A percentile compares a stretch with the other conserved stretches of the same genome.
Conservation (phyloP, 2,113 vertebrate species). For the Haemorhous mexicanus region DNA sequence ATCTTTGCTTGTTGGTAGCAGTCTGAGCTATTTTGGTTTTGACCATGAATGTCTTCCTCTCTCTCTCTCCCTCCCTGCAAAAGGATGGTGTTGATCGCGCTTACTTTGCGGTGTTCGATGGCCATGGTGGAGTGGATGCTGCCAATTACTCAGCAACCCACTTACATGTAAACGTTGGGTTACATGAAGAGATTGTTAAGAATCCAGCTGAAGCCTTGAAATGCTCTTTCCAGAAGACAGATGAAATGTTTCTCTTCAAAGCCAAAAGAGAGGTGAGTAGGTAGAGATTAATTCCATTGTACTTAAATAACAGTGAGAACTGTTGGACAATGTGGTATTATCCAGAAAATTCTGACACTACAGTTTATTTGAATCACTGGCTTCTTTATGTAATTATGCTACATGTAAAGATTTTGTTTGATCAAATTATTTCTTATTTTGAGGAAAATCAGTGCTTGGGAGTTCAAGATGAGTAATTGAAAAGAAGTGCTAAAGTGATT, state of each 20-base stretch:
- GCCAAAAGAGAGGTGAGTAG: slow-evolving; percentile 86
- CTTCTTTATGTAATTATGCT: not conserved
- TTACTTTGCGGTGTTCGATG: slow-evolving; percentile 93
- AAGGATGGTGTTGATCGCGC: slow-evolving; percentile 81
- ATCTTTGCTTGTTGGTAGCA: not conserved
- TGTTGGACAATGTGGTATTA: not conserved
- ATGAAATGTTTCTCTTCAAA: slow-evolving; percentile 88
- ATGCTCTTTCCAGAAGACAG: slow-evolving; percentile 80
- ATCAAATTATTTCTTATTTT: not conserved
- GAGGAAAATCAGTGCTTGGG: not conserved
- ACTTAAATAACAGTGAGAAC: not conserved
- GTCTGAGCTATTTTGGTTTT: not conserved
- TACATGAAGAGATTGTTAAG: slow-evolving; percentile 71
- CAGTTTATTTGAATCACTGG: not conserved
- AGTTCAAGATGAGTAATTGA: not conserved
- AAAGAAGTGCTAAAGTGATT: not conserved
- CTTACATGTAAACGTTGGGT: slow-evolving; percentile 80
- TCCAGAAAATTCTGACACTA: not conserved
- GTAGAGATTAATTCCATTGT: not conserved
- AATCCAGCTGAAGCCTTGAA: slow-evolving; percentile 79
- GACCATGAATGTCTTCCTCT: not conserved
- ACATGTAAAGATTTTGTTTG: not conserved
- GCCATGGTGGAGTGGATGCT: slow-evolving; percentile 91
- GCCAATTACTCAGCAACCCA: slow-evolving; percentile 85
- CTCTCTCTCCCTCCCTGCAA: not conserved